These are phyloP conservation scores for Cygnus olor DNA, from an alignment of 2,797 vertebrate species.

Conservation along the genomic window DNA sequence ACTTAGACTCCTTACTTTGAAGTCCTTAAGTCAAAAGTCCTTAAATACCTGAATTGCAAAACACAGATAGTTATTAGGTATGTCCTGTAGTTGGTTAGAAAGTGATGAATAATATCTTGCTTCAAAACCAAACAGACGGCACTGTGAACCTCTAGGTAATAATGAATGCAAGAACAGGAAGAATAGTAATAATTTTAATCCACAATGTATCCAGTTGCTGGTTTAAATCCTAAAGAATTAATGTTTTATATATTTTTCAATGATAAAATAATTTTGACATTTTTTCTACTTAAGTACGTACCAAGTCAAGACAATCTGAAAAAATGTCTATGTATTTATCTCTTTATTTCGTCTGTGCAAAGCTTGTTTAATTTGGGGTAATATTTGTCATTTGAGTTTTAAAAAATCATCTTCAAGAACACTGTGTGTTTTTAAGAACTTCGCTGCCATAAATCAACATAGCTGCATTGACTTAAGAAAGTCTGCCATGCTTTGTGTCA, in stretches of 20 bases:
- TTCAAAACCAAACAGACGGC: neutral
- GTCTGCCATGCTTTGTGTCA: neutral
- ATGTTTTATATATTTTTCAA: neutral
- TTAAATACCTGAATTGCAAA: neutral
- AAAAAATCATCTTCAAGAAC: rapidly evolving
- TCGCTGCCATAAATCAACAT: neutral
- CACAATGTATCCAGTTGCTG: neutral
- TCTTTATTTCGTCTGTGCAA: neutral
- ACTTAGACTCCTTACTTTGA: neutral
- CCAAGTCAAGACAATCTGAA: neutral
- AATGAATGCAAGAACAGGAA: neutral
- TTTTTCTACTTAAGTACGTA: neutral
- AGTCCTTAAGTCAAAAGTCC: neutral
- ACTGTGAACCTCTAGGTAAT: neutral
- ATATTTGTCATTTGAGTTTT: neutral
- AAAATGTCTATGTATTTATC: neutral
- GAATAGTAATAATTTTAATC: neutral
- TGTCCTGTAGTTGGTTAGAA: neutral
- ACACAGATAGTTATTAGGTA: neutral
- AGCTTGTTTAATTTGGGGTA: neutral
- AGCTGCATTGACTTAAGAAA: neutral
- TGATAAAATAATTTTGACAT: neutral
- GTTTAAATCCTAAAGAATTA: neutral
- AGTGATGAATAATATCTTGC: neutral
- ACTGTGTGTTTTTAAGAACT: neutral